Evolutionary conservation across 2,113 vertebrate genomes (phyloP), one percentile per base, ranked within the genome.

Genomic region (Suricata suricatta): DNA sequence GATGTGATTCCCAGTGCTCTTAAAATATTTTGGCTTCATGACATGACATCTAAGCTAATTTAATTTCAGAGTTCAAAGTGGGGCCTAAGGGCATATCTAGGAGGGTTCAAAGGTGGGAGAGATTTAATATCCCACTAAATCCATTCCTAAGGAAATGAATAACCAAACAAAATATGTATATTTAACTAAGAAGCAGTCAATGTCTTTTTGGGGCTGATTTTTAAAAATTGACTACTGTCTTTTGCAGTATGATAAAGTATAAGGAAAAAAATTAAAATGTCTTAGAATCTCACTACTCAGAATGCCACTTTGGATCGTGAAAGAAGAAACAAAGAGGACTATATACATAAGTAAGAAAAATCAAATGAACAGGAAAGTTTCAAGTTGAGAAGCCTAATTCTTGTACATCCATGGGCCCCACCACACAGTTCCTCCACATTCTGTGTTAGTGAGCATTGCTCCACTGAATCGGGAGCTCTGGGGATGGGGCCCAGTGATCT

Each of bases 51-150:
- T 21, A 38, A 92, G 17, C 1, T 7, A 69, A 29, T 50, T 84
- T 72, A 60, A 96, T 33, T 83, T 93, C 7, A 69, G 74, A 96
- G 25, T 88, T 97, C 47, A 85, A 57, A 86, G 1, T 81, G 38
- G 25, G 25, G 33, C 27, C 81, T 5, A 72, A 77, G 11, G 11
- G 82, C 54, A 5, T 31, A 94, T 23, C 33, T 68, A 79, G 60
- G 13, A n/a, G 57, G 6, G 12, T 35, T 94, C 84, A 60, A 80
- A 68, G 21, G 16, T 41, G 4, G 21, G 33, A 60, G 38, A 94
- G 12, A 88, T 82, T 74, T 84, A 76, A 27, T n/a, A 94, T 88
- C 41, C 12, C 21, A 77, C 12, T 71, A 72, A 94, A 35, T 68
- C 35, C 6, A 44, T 85, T 77, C n/a, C 60, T 50, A 77, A 82